Evolutionary conservation across 2,113 vertebrate species (phyloP).

Genomic region (Procavia capensis): DNA sequence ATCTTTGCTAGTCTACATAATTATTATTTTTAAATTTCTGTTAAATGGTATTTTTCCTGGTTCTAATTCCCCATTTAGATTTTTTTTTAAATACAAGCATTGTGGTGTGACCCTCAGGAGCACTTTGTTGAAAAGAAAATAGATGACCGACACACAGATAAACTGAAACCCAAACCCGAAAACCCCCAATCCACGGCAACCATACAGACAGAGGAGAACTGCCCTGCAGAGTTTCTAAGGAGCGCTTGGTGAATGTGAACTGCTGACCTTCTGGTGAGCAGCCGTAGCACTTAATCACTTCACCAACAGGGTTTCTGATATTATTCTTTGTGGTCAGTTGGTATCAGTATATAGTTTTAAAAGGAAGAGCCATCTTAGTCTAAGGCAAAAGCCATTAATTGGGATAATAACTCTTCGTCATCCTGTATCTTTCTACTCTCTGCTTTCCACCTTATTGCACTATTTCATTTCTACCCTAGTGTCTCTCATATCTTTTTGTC

Average conservation of each 20-base stretch:
- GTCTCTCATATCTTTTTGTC: not conserved
- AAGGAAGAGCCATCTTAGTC: not conserved
- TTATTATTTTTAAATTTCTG: not conserved
- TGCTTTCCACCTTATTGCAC: not conserved
- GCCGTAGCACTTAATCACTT: too few species aligned
- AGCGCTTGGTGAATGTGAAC: too few species aligned
- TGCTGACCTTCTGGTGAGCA: too few species aligned
- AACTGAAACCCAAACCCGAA: not conserved
- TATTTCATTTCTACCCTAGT: not conserved
- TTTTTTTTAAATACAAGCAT: not conserved
- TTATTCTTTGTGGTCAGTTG: too few species aligned
- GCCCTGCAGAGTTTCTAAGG: too few species aligned
- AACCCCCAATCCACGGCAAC: too few species aligned
- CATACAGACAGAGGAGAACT: too few species aligned
- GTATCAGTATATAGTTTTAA: not conserved
- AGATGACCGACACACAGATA: not conserved
- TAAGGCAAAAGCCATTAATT: not conserved
- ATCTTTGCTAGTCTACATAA: not conserved
- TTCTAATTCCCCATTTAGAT: not conserved
- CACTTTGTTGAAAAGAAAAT: conserved; percentile 9
- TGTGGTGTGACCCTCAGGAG: not conserved
- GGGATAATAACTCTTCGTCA: not conserved
- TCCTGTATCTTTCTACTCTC: not conserved
- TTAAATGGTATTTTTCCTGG: not conserved
- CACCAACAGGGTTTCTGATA: too few species aligned